phyloP scores from a whole-genome alignment of 2,888 invertebrate species.

The Oxytorus armatus region DNA sequence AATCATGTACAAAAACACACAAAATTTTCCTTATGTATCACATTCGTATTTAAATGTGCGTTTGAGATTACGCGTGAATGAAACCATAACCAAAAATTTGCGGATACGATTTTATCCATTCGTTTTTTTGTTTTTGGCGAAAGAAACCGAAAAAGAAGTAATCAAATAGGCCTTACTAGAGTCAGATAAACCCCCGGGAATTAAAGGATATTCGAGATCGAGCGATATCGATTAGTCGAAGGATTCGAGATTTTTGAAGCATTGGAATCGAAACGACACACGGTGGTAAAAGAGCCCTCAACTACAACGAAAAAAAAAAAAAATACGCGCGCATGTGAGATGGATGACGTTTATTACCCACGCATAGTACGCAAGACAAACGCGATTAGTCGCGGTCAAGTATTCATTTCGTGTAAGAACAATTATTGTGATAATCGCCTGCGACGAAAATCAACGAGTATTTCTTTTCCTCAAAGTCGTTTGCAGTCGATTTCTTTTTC shows the following conservation, averaged over 20 bases:
- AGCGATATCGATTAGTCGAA: constrained; percentile 10
- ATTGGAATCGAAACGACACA: constrained; percentile 46
- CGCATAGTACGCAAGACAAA: constrained; percentile 46
- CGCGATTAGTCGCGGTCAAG: constrained; percentile 38
- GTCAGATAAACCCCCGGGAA: constrained; percentile 41
- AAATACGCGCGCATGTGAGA: constrained; percentile 46
- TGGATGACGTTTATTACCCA: constrained; percentile 26
- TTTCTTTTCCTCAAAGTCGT: constrained; percentile 33
- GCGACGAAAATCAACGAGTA: constrained; percentile 58
- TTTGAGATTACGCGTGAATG: constrained; percentile 36
- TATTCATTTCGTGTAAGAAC: constrained; percentile 57
- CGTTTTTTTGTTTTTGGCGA: constrained; percentile 21
- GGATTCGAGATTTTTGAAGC: constrained; percentile 10
- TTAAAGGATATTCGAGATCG: constrained; percentile 30
- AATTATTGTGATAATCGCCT: constrained; percentile 64
- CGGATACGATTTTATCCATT: constrained; percentile 11
- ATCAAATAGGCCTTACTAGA: constrained; percentile 52
- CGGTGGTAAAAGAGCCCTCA: constrained; percentile 45
- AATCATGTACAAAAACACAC: constrained; percentile 66
- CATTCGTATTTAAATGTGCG: constrained; percentile 46
- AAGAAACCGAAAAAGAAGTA: constrained; percentile 27
- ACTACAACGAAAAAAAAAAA: constrained; percentile 65
- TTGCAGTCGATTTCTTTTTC: constrained; percentile 18
- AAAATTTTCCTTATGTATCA: constrained; percentile 53
- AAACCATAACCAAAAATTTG: not conserved